Percentiles rank a stretch among this genome's conserved stretches.
These are phyloP conservation scores for Steromphala cineraria DNA, from an alignment of 2,888 invertebrate genomes.

Conservation along the genomic window DNA sequence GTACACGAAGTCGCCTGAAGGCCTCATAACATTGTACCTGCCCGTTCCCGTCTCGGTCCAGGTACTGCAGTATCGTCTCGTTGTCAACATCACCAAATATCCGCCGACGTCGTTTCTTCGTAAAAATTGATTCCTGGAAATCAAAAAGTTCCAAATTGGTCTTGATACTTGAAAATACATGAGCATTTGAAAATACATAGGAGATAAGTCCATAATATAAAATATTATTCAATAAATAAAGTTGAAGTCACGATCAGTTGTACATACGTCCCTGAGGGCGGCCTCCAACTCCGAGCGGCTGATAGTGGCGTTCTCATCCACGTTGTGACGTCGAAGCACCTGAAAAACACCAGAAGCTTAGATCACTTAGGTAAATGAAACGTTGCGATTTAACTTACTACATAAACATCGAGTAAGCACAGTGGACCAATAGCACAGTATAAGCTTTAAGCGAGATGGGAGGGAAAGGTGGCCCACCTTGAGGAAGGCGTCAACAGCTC, in stretches of 20 bases:
- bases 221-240: too few relatives aligned
- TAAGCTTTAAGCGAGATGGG: too few relatives aligned
- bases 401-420: too few relatives aligned
- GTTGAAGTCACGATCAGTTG: too few relatives aligned
- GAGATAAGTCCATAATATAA: too few relatives aligned
- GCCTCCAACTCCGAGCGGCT: conserved; percentile 44
- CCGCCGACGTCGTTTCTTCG: conserved; percentile 41
- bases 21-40: conserved; percentile 40
- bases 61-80: conserved; percentile 49
- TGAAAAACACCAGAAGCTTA: conserved; percentile 15
- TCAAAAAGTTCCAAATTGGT: background rate
- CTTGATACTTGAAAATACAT: background rate
- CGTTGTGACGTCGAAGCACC: conserved; percentile 56
- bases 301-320: conserved; percentile 47
- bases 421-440: too few relatives aligned
- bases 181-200: background rate
- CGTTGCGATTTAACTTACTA: too few relatives aligned
- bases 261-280: conserved; percentile 52
- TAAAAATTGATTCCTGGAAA: conserved; percentile 44
- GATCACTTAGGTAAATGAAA: too few relatives aligned
- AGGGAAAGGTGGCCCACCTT: conserved; percentile 41
- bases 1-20: too few relatives aligned
- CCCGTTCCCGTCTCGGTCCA: conserved; percentile 60
- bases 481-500: conserved; percentile 61
- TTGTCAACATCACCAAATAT: conserved; percentile 59